Percentiles rank a stretch among this genome's conserved stretches.
Conservation (phyloP, 2,888 invertebrate species). For the Bimastos eiseni region DNA sequence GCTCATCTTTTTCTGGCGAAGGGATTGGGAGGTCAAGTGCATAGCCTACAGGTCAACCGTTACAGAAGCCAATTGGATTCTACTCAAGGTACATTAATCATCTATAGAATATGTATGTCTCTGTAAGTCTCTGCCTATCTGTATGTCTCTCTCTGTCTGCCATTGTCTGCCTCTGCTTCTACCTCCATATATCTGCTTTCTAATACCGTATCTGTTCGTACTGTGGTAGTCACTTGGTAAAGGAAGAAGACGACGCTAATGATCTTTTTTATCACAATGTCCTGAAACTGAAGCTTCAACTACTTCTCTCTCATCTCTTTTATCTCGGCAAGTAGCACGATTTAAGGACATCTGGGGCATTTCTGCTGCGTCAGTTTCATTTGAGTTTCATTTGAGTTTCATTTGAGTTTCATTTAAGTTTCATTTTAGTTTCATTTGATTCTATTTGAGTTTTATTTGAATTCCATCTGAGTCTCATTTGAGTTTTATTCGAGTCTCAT, state of each 20-base stretch:
- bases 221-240: too few species aligned
- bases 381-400: background rate
- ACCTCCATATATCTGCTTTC: background rate
- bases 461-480: too few species aligned
- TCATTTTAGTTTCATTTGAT: too few species aligned
- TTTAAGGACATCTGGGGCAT: too few species aligned
- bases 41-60: constrained; percentile 63
- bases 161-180: background rate
- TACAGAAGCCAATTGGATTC: constrained; percentile 75
- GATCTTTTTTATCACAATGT: too few species aligned
- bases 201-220: background rate
- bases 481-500: too few species aligned
- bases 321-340: too few species aligned
- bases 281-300: too few species aligned
- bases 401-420: too few species aligned
- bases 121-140: background rate
- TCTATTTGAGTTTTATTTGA: too few species aligned
- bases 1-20: constrained; percentile 86
- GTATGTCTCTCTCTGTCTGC: background rate
- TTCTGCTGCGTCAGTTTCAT: background rate
- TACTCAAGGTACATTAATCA: constrained; percentile 69
- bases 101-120: background rate
- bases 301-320: too few species aligned
- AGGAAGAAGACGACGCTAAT: too few species aligned
- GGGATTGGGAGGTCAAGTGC: constrained; percentile 75